Percentiles rank a stretch among this genome's conserved stretches.
These are phyloP conservation scores for Taphrorychus bicolor DNA, from an alignment of 2,888 invertebrate species.

Conservation along the genomic window DNA sequence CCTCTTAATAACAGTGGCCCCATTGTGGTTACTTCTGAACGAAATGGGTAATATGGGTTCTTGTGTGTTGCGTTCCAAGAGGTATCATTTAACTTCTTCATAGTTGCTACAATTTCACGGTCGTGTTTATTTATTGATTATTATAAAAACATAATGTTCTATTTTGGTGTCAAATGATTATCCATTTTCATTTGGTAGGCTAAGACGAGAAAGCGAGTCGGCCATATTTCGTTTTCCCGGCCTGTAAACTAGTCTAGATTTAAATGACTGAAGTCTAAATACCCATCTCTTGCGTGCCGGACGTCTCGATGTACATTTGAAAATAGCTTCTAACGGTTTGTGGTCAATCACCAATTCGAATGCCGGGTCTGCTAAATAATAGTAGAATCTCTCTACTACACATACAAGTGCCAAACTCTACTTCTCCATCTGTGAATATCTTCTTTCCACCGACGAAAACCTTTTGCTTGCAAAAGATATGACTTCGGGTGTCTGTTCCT, in stretches of 20 bases:
- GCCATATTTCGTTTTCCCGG: constrained; percentile 46
- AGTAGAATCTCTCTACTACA: constrained; percentile 55
- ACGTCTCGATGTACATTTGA: constrained; percentile 45
- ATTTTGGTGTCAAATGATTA: constrained; percentile 36
- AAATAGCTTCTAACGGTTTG: constrained; percentile 53
- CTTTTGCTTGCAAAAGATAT: constrained; percentile 47
- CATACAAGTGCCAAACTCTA: constrained; percentile 55
- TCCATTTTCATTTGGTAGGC: constrained; percentile 9
- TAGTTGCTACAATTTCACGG: constrained; percentile 16
- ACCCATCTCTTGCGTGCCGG: constrained; percentile 46
- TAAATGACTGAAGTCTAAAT: constrained; percentile 41
- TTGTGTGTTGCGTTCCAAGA: constrained; percentile 37
- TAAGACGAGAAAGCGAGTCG: constrained; percentile 45
- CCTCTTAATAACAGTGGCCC: constrained; percentile 42
- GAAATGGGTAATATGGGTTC: constrained; percentile 40
- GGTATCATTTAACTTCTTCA: constrained; percentile 24
- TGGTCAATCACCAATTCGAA: constrained; percentile 52
- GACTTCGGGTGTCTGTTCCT: constrained; percentile 40
- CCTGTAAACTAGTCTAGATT: constrained; percentile 40
- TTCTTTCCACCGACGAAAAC: constrained; percentile 41
- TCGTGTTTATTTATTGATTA: constrained; percentile 13
- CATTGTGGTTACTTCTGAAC: constrained; percentile 40
- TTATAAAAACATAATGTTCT: constrained; percentile 33
- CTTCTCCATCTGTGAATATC: constrained; percentile 54
- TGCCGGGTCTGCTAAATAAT: constrained; percentile 56